A percentile compares a stretch with the other conserved stretches of the same genome.
Conservation (phyloP, 2,888 invertebrate species). For the Pristionchus maxplancki region DNA sequence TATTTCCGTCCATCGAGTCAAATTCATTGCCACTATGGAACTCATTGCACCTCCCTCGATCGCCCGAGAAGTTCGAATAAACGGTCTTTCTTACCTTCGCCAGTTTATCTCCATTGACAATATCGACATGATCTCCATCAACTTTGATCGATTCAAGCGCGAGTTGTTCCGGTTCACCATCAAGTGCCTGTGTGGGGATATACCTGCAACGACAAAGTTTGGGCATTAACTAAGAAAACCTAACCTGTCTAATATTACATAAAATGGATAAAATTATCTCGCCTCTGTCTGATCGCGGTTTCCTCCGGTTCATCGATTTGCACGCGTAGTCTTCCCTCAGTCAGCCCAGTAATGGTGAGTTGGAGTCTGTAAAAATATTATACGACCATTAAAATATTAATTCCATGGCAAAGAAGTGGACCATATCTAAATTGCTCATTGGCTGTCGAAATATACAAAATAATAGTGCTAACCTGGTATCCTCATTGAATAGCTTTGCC, state of each 20-base stretch:
- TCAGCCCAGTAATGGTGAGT: conserved; percentile 44
- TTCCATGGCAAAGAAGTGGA: background rate
- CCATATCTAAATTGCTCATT: too few species aligned
- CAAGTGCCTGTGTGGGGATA: conserved; percentile 61
- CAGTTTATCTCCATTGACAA: conserved; percentile 57
- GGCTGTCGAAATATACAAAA: background rate
- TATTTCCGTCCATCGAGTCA: too few species aligned
- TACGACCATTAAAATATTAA: background rate
- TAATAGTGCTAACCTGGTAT: background rate
- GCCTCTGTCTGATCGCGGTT: conserved; percentile 48
- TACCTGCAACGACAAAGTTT: conserved; percentile 43
- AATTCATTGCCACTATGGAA: too few species aligned
- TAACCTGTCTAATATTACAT: background rate
- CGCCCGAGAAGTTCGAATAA: too few species aligned
- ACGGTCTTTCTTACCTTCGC: conserved; percentile 56
- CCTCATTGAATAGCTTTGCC: conserved; percentile 25
- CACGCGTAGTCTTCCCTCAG: conserved; percentile 60
- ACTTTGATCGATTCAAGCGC: conserved; percentile 58
- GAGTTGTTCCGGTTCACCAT: conserved; percentile 56
- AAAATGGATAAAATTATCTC: background rate
- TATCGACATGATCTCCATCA: conserved; percentile 51
- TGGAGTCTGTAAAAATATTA: background rate
- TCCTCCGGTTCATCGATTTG: conserved; percentile 66
- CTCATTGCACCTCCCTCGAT: too few species aligned
- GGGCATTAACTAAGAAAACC: too few species aligned